These are phyloP conservation scores for Apamea crenata DNA, from an alignment of 2,888 invertebrate genomes.

Conservation along the genomic window DNA sequence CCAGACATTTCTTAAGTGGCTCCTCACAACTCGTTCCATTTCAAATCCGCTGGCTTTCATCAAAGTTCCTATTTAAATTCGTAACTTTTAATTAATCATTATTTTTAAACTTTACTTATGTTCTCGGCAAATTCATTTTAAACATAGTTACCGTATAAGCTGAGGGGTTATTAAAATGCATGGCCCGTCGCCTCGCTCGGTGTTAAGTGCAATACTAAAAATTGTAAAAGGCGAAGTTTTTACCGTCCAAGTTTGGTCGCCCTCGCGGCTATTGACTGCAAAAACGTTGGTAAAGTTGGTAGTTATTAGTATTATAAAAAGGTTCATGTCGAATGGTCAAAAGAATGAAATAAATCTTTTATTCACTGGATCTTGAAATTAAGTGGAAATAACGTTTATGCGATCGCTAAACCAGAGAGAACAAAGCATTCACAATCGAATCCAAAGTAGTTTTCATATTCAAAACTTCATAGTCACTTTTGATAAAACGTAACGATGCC, in stretches of 20 bases:
- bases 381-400: not conserved
- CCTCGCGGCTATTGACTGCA: constrained; percentile 43
- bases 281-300: constrained; percentile 28
- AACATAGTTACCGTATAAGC: constrained; percentile 20
- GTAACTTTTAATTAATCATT: not conserved
- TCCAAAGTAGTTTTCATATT: not conserved
- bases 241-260: constrained; percentile 43
- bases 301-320: constrained; percentile 24
- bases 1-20: not conserved
- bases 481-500: not conserved
- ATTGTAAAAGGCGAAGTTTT: constrained; percentile 45
- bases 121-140: constrained; percentile 14
- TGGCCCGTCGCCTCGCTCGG: constrained; percentile 26
- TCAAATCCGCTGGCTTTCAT: not conserved
- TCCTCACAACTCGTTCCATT: not conserved
- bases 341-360: constrained; percentile 17
- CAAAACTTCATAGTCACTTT: not conserved
- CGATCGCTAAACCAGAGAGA: not conserved
- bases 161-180: constrained; percentile 53
- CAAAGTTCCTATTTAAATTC: not conserved
- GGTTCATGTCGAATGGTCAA: constrained; percentile 9
- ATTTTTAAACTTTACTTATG: constrained; percentile 3
- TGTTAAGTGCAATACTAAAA: constrained; percentile 58
- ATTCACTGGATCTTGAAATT: not conserved
- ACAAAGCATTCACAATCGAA: not conserved